phyloP scores from a whole-genome alignment of 2,888 invertebrate species.

The Willowsia nigromaculata region DNA sequence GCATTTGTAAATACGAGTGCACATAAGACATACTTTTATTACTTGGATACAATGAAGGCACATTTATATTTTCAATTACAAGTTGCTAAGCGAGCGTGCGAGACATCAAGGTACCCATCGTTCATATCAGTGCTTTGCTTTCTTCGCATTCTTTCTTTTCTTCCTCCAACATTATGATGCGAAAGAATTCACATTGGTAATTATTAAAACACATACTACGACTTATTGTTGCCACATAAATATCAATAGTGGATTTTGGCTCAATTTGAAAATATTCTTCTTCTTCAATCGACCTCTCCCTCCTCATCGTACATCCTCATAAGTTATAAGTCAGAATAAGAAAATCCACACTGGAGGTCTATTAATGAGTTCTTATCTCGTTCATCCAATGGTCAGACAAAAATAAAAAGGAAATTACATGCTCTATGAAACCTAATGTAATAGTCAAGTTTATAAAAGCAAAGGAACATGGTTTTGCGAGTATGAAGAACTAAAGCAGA shows the following conservation, averaged over 20 bases:
- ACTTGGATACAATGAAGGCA: background rate
- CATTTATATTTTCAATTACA: background rate
- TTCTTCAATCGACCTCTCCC: background rate
- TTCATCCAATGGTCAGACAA: slow-evolving; percentile 20
- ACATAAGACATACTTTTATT: background rate
- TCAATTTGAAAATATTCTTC: slow-evolving; percentile 22
- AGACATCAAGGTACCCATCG: slow-evolving; percentile 21
- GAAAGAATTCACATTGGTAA: slow-evolving; percentile 27
- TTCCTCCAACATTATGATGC: background rate
- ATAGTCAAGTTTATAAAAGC: background rate
- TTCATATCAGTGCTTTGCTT: background rate
- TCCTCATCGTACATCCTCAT: background rate
- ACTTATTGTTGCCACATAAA: slow-evolving; percentile 17
- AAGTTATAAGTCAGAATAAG: background rate
- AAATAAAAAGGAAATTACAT: slow-evolving; percentile 23
- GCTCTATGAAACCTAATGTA: slow-evolving; percentile 12
- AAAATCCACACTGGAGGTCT: slow-evolving; percentile 68
- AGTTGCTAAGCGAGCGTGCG: background rate
- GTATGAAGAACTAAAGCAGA: background rate
- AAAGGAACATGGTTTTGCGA: background rate
- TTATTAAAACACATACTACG: slow-evolving; percentile 35
- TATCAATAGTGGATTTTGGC: slow-evolving; percentile 6
- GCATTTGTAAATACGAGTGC: too few relatives aligned
- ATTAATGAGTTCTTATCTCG: slow-evolving; percentile 42
- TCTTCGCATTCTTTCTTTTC: background rate